These are phyloP conservation scores for Psittacula cyanocephala DNA, from an alignment of 2,113 vertebrate species.

Conservation along the genomic window DNA sequence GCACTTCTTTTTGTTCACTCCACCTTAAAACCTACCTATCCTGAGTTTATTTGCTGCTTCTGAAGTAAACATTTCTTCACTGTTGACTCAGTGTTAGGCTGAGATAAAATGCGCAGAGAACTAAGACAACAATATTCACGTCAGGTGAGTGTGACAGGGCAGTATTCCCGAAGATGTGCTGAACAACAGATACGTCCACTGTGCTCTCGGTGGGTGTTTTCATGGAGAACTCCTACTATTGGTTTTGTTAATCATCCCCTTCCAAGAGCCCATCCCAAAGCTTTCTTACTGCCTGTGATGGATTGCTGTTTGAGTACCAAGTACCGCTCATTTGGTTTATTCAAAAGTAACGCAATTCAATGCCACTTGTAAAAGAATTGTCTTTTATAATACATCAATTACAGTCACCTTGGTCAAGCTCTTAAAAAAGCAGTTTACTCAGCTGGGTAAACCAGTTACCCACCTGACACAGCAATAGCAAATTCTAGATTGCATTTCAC, in stretches of 20 bases:
- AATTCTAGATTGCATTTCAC: neutral
- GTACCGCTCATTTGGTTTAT: neutral
- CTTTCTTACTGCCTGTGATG: neutral
- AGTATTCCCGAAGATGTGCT: neutral
- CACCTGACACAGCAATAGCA: neutral
- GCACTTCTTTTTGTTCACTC: neutral
- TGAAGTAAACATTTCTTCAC: neutral
- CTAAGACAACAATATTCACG: fast-evolving
- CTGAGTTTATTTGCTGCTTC: neutral
- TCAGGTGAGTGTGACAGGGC: neutral
- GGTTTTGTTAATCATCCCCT: neutral
- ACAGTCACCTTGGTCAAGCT: neutral
- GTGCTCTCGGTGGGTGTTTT: neutral
- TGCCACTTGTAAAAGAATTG: neutral
- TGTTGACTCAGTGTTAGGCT: neutral
- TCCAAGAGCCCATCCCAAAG: neutral
- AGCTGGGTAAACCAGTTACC: neutral
- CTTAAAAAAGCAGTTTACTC: neutral
- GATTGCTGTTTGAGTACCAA: neutral
- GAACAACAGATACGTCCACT: neutral
- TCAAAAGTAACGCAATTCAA: neutral
- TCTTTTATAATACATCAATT: neutral
- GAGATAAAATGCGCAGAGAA: neutral
- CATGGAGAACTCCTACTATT: neutral
- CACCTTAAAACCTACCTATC: neutral